phyloP scores from a whole-genome alignment of 2,797 vertebrate genomes.

The Pagetopsis macropterus region DNA sequence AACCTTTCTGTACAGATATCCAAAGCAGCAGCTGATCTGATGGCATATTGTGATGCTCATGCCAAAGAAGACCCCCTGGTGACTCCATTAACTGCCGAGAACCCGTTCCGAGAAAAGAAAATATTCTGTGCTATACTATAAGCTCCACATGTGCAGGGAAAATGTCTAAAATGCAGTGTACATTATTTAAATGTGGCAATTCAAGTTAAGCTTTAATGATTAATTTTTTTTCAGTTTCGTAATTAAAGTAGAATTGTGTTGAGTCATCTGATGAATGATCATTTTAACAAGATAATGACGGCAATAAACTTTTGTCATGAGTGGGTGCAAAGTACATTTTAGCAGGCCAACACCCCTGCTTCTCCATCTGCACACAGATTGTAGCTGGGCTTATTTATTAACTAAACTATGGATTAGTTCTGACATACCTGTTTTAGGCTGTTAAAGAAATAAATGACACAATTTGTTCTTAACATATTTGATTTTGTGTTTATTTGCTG shows the following conservation, averaged over 20 bases:
- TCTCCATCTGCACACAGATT: conserved; percentile 48
- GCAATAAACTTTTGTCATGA: conserved; percentile 68
- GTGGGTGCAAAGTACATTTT: conserved; percentile 73
- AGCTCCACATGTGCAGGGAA: not conserved
- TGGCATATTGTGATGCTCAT: conserved; percentile 89
- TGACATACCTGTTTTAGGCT: not conserved
- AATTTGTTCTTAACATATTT: not conserved
- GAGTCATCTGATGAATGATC: conserved; percentile 9
- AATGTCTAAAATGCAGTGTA: not conserved
- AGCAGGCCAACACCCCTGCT: conserved; percentile 3
- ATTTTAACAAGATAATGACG: conserved; percentile 24
- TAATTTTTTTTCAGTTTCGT: conserved; percentile 27
- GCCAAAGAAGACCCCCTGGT: conserved; percentile 90
- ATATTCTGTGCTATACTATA: conserved; percentile 81
- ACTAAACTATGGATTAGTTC: conserved; percentile 34
- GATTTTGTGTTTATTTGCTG: not conserved
- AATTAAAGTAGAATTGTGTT: conserved; percentile 5
- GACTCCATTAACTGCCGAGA: conserved; percentile 79
- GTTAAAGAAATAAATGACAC: not conserved
- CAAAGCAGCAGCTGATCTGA: conserved; percentile 90
- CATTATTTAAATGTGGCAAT: not conserved
- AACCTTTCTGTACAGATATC: conserved; percentile 83
- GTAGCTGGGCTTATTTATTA: conserved; percentile 68
- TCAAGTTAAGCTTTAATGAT: not conserved
- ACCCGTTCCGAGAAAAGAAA: conserved; percentile 86